Percentiles rank a stretch among this genome's conserved stretches.
Evolutionary conservation across 2,888 invertebrate species (phyloP).

Genomic region (Smittia sp.): DNA sequence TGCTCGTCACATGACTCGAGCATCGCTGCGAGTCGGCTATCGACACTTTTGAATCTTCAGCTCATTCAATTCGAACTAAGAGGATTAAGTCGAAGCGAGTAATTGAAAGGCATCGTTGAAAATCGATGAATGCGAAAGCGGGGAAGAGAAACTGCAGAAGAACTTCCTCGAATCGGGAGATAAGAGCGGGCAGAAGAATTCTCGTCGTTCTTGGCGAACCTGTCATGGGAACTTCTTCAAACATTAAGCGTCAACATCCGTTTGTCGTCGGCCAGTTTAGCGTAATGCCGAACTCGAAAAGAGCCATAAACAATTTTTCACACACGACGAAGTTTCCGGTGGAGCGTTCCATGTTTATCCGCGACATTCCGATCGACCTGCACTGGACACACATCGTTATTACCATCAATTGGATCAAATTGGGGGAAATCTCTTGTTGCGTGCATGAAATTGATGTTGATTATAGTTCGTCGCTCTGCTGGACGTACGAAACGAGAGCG

Average conservation of each 20-base stretch:
- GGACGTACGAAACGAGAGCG: too few relatives aligned
- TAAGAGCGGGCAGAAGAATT: background rate
- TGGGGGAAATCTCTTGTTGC: constrained; percentile 2
- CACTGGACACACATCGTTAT: background rate
- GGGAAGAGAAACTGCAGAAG: background rate
- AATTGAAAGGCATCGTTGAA: too few relatives aligned
- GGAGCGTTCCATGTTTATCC: background rate
- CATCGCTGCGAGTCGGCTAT: too few relatives aligned
- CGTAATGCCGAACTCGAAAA: background rate
- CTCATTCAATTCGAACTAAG: too few relatives aligned
- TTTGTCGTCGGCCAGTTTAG: background rate
- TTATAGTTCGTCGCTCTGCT: background rate
- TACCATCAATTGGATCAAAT: background rate
- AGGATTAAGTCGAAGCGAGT: too few relatives aligned
- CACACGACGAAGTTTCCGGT: background rate
- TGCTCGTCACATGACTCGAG: too few relatives aligned
- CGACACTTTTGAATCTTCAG: too few relatives aligned
- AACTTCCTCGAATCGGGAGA: background rate
- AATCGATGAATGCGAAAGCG: background rate
- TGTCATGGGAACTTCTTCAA: background rate
- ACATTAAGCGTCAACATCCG: background rate
- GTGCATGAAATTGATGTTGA: constrained; percentile 4
- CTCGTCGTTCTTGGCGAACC: background rate
- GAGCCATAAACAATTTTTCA: background rate
- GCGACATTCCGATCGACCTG: background rate